A percentile compares a stretch with the other conserved stretches of the same genome.
Conservation (phyloP, 2,888 invertebrate species). For the Chouioia cunea region DNA sequence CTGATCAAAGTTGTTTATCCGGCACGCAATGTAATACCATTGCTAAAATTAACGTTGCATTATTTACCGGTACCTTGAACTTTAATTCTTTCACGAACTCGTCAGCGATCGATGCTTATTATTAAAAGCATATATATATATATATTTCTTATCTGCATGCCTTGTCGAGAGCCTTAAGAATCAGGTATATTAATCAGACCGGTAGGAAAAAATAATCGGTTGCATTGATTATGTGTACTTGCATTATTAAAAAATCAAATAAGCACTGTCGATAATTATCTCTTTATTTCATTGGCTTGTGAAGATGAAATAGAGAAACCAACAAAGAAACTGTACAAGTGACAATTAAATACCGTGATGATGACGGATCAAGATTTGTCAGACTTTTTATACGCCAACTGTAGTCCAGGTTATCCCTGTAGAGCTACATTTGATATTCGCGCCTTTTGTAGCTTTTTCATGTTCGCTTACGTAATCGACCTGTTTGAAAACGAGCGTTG, state of each 20-base stretch:
- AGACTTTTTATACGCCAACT: slow-evolving; percentile 4
- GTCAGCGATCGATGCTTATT: slow-evolving; percentile 16
- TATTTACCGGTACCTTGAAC: slow-evolving; percentile 41
- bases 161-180: slow-evolving; percentile 10
- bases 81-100: slow-evolving; percentile 24
- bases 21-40: not conserved
- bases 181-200: not conserved
- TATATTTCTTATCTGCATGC: slow-evolving; percentile 1
- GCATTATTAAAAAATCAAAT: no score
- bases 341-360: not conserved
- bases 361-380: slow-evolving; percentile 11
- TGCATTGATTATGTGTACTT: no score
- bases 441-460: slow-evolving; percentile 41
- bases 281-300: no score
- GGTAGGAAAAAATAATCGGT: no score
- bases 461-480: slow-evolving; percentile 57
- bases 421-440: not conserved
- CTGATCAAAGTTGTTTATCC: slow-evolving; percentile 10
- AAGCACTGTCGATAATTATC: no score
- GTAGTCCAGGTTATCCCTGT: slow-evolving; percentile 8
- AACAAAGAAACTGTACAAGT: not conserved
- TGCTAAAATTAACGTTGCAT: slow-evolving; percentile 23
- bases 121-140: not conserved
- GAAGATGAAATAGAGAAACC: no score
- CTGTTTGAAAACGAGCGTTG: slow-evolving; percentile 54